Evolutionary conservation across 1,140 invertebrate genomes (phyloP), one percentile per base, ranked within the genome.

Genomic region (Sinonovacula constricta): DNA sequence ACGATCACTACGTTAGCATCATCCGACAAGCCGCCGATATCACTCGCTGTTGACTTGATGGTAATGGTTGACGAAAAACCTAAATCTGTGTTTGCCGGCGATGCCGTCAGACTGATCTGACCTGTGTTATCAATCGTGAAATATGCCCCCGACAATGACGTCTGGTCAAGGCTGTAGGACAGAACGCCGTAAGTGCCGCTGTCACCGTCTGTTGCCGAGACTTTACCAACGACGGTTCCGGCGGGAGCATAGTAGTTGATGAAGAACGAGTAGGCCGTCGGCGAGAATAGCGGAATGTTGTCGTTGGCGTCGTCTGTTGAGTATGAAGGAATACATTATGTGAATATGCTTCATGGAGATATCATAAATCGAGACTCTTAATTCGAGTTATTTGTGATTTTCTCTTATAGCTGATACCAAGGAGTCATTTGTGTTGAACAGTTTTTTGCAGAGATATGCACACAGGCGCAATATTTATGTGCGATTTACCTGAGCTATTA

Each of bases 161-260:
- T 10, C 34, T 72, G 69, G 45, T 65, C 39, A 14, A 65, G 24
- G 0, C 45, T 54, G 30, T 74, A 74, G 18, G 70, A 36, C 3
- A 74, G 22, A 12, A 45, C 49, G 1, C 70, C 70, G 30, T 63
- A 53, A 14, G 34, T 34, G 53, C 70, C 70, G 0, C 4, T 18
- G 30, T 74, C 70, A 5, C 22, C 31, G 45, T 74, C 70, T 24
- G 60, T 65, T n/a, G 70, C 70, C 22, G 70, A 54, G 1, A 74
- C 49, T 0, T 39, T 36, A 3, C 70, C 70, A 30, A 74, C 31
- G 30, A 18, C 31, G 15, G 59, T 65, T 15, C 70, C 70, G 31
- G 28, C 60, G 36, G 49, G 18, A 24, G 70, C n/a, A 28, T 65
- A 63, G 60, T 74, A 74, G 53, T 31, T 74, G n/a, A n/a, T n/a